phyloP scores from a whole-genome alignment of 2,797 vertebrate species.

The Bovichtus variegatus region DNA sequence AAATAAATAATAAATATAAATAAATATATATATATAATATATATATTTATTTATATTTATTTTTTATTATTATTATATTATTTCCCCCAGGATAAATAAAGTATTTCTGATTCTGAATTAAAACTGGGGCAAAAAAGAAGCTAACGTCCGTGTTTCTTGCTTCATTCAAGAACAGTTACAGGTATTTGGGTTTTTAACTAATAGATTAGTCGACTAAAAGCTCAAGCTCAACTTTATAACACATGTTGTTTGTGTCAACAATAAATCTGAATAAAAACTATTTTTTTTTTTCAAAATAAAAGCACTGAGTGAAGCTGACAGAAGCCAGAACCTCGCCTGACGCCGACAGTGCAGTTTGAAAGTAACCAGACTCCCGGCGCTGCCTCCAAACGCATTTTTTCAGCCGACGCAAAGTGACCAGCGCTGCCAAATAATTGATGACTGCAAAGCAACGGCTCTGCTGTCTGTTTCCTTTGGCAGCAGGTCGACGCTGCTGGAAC shows the following conservation, averaged over 20 bases:
- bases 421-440: slow-evolving; percentile 55
- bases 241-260: not conserved
- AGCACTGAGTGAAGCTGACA: not conserved
- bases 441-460: slow-evolving; percentile 24
- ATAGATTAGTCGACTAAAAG: not conserved
- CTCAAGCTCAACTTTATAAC: not conserved
- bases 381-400: slow-evolving; percentile 45
- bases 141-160: too few species aligned
- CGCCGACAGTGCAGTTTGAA: not conserved
- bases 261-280: not conserved
- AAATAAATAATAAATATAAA: too few species aligned
- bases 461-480: slow-evolving; percentile 42
- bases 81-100: too few species aligned
- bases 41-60: too few species aligned
- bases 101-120: too few species aligned
- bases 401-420: slow-evolving; percentile 22
- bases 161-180: not conserved
- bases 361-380: slow-evolving; percentile 49
- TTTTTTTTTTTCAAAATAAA: slow-evolving; percentile 36
- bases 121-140: too few species aligned
- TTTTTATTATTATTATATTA: too few species aligned
- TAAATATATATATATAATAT: too few species aligned
- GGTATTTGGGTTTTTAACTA: not conserved
- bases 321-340: not conserved
- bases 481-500: not conserved